Conservation (phyloP, 2,113 vertebrate genomes). For the Siphamia tubifer region DNA sequence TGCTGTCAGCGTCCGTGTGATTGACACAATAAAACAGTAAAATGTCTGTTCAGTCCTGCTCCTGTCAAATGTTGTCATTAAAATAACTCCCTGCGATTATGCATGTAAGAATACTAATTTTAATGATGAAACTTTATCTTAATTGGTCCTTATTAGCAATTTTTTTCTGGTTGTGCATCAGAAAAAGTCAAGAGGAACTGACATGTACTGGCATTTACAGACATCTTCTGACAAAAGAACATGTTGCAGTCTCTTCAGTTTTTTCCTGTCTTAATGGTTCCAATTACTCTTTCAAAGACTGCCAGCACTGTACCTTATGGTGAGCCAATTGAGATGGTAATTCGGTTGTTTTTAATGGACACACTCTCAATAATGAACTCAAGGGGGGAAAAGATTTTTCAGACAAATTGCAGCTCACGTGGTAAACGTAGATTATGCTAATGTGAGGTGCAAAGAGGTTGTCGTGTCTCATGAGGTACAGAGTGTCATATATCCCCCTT, state of each 20-base stretch:
- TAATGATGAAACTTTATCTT: constrained; percentile 38
- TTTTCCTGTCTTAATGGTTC: constrained; percentile 68
- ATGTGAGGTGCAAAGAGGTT: constrained; percentile 57
- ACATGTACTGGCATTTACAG: constrained; percentile 25
- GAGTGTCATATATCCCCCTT: constrained; percentile 38
- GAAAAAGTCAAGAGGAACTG: constrained; percentile 3
- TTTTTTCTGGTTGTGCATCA: constrained; percentile 1
- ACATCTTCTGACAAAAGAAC: constrained; percentile 34
- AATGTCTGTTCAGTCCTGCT: background rate
- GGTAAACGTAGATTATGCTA: constrained; percentile 71
- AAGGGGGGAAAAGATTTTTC: constrained; percentile 57
- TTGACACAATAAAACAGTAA: background rate
- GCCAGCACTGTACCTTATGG: constrained; percentile 53
- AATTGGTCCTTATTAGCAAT: constrained; percentile 50
- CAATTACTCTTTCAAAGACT: constrained; percentile 76
- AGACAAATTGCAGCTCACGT: constrained; percentile 73
- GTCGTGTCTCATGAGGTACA: constrained; percentile 47
- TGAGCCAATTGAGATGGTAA: constrained; percentile 76
- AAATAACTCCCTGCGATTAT: constrained; percentile 12
- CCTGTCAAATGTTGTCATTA: constrained; percentile 7
- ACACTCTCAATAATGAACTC: constrained; percentile 73
- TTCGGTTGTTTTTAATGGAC: constrained; percentile 77
- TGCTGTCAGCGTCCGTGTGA: background rate
- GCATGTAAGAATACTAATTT: constrained; percentile 39
- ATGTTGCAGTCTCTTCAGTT: constrained; percentile 18